These are phyloP conservation scores for Rhyacophila evoluta DNA, from an alignment of 2,888 invertebrate genomes.

Conservation along the genomic window DNA sequence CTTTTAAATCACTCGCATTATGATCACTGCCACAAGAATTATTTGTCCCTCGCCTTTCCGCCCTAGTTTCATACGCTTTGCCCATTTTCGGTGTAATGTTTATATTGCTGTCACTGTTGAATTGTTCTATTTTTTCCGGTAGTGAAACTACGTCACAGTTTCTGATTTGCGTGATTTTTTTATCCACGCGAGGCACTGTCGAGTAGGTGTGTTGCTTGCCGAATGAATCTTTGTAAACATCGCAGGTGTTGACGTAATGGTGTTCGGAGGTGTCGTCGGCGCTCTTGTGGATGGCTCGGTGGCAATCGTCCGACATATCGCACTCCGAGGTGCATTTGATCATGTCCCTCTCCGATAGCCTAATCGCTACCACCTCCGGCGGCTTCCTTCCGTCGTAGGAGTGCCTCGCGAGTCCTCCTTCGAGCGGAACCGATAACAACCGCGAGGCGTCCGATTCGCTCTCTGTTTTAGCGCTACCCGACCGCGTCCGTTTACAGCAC, in stretches of 20 bases:
- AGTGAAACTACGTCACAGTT: not conserved
- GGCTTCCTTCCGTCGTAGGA: constrained; percentile 40
- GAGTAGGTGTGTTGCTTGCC: not conserved
- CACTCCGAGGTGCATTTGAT: constrained; percentile 53
- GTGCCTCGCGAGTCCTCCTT: constrained; percentile 28
- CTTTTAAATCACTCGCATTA: constrained; percentile 49
- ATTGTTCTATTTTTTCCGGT: not conserved
- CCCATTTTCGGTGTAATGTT: not conserved
- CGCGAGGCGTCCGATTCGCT: not conserved
- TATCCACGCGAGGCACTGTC: constrained; percentile 1
- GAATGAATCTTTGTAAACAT: constrained; percentile 32
- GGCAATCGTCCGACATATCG: constrained; percentile 52
- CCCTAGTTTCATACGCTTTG: not conserved
- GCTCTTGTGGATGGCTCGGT: constrained; percentile 31
- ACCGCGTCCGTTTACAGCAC: constrained; percentile 30
- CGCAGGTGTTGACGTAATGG: not conserved
- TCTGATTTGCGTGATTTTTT: not conserved
- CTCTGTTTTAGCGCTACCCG: not conserved
- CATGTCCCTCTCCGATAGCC: constrained; percentile 27
- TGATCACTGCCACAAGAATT: not conserved
- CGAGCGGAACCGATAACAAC: constrained; percentile 5
- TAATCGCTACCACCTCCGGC: constrained; percentile 30
- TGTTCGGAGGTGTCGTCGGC: constrained; percentile 1
- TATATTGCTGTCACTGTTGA: not conserved
- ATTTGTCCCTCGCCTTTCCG: not conserved